Evolutionary conservation across 1,140 invertebrate genomes (phyloP), one percentile per base, ranked within the genome.

Genomic region (Drosophila lini): DNA sequence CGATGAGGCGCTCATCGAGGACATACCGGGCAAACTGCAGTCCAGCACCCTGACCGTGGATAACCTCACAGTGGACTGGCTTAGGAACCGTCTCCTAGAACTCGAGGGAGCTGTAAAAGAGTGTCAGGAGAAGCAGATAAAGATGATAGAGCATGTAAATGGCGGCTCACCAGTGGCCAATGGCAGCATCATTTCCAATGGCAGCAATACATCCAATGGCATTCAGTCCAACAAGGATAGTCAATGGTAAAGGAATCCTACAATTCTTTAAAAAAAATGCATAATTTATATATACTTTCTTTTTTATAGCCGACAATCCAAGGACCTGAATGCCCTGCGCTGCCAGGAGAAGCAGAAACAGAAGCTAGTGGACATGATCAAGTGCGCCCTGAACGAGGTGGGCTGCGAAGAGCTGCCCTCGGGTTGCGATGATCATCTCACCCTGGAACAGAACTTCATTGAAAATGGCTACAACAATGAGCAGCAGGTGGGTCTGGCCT

Each of bases 61-160:
- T 92, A 98, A 98, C 92, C 94, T 98, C 13, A 98, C 97, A 0
- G 95, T 97, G 40, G 97, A 97, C 75, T 97, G 96, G 96, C 91
- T 98, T 38, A 94, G 96, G 73, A 95, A 94, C 62, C 96, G 96
- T 73, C 91, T 97, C 36, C 94, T 93, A 3, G 97, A 98, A 74
- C 91, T 98, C 47, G 97, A 98, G 92, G 93, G 93, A 15, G 93
- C 94, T 25, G 93, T 97, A 25, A 95, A 95, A 84, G 95, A 96
- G 42, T 95, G 94, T 60, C 94, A 96, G 90, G 95, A 95, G 81
- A 94, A 94, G 81, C 93, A 95, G 69, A 91, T 93, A 0, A 93
- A 93, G 47, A 78, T 94, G 92, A 45, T 93, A 92, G 22, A 94
- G 93, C 86, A 94, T 93, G 80, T 86, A 9, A 92, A 92, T 61